Base-by-base conservation (phyloP, 1,140 invertebrate species). In the Chelonus insularis region DNA sequence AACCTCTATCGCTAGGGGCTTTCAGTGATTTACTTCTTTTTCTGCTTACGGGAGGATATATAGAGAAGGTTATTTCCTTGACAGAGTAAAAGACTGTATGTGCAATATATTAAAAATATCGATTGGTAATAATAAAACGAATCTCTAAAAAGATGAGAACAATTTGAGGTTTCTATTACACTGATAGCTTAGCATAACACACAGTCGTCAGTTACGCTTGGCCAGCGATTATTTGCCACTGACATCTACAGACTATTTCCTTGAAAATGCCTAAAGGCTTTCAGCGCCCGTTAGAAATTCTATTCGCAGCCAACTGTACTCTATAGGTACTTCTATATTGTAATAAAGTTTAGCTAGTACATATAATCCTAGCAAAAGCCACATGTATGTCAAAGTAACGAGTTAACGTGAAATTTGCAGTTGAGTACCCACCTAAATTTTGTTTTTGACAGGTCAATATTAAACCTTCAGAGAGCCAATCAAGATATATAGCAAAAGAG, bases 211-310 rank as follows among this genome's bases (percentile, higher is more conserved):
- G 18, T 25, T 60, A 12, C 14, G 6, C 11, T 41, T 9, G 14
- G 14, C 45, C 51, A 48, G 41, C 57, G 55, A 68, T 70, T 62
- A 70, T 67, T 70, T 67, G 65, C 58, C 65, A 67, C 57, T 57
- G 61, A 66, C 62, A 50, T 60, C 57, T 45, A 47, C 57, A 23
- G 50, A 45, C 55, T 57, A 63, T 64, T 71, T 68, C 36, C 56
- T 55, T 34, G 50, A 37, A 63, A 63, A 67, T 65, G 63, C 60
- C 67, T 39, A 3, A 45, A 16, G 20, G 20, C 32, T 51, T 32
- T 57, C 37, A 14, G 11, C 41, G 7, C 41, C 12, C 16, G 7
- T 18, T 45, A 2, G 12, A 12, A 18, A 45, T 12, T 14, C n/a
- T 37, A 21, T 36, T 39, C 34, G n/a, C 37, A n/a, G 34, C 8